Evolutionary conservation across 2,888 invertebrate genomes (phyloP).

Genomic region (Drosophila percnosoma): DNA sequence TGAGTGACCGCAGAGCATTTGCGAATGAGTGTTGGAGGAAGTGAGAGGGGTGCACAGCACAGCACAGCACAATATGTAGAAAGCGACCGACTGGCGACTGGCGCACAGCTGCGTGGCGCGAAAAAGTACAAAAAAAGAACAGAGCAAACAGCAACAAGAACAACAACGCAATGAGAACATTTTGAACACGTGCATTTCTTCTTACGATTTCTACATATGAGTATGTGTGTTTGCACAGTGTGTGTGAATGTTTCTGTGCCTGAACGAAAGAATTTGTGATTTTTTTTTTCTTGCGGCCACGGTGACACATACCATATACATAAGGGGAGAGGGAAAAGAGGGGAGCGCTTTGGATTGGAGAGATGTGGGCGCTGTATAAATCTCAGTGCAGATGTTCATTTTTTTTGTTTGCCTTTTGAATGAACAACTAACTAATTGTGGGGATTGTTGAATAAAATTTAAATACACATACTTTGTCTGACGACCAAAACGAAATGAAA

Average conservation of each 20-base stretch:
- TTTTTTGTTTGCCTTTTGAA: slow-evolving; percentile 21
- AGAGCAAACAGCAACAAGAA: slow-evolving; percentile 42
- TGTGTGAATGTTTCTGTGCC: slow-evolving; percentile 37
- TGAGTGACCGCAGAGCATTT: slow-evolving; percentile 64
- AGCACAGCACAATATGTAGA: slow-evolving; percentile 56
- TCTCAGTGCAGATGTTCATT: slow-evolving; percentile 67
- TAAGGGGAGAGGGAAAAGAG: slow-evolving; percentile 1
- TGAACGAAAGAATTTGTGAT: slow-evolving; percentile 68
- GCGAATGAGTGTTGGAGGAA: slow-evolving; percentile 14
- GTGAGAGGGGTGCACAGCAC: slow-evolving; percentile 11
- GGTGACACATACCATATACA: slow-evolving; percentile 66
- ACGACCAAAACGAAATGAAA: slow-evolving; percentile 1
- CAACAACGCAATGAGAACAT: slow-evolving; percentile 72
- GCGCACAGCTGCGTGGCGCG: slow-evolving; percentile 77
- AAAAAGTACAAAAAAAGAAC: slow-evolving; percentile 64
- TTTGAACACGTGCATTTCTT: slow-evolving; percentile 78
- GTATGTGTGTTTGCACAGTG: slow-evolving; percentile 11
- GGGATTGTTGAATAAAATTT: slow-evolving; percentile 1
- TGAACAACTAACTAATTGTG: slow-evolving; percentile 55
- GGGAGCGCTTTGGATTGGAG: not conserved
- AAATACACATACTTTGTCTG: slow-evolving; percentile 9
- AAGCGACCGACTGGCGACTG: slow-evolving; percentile 78
- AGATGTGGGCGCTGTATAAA: slow-evolving; percentile 48
- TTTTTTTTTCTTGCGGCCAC: slow-evolving; percentile 45
- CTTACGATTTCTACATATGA: slow-evolving; percentile 48